Evolutionary conservation across 1,140 invertebrate species (phyloP).

Genomic region (Drosophila repletoides): DNA sequence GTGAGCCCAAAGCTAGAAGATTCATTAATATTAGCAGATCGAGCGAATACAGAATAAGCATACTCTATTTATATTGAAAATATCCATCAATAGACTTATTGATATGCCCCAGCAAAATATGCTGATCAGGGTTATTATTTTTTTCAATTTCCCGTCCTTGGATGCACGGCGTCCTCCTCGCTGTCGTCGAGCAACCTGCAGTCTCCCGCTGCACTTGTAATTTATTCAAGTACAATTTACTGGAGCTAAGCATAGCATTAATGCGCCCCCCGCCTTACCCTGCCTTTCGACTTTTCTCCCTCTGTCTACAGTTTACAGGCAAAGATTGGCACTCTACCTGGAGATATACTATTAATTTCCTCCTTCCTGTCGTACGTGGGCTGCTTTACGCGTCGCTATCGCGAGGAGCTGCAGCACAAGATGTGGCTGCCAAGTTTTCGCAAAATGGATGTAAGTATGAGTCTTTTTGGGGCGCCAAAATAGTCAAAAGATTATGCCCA

Average conservation of each 20-base stretch:
- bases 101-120: conserved; percentile 21
- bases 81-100: neutral
- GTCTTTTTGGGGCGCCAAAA: neutral
- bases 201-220: conserved; percentile 29
- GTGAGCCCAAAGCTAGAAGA: too few species aligned
- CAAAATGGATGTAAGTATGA: conserved; percentile 83
- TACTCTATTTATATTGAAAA: too few species aligned
- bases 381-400: conserved; percentile 94
- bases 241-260: conserved; percentile 18
- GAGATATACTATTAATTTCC: conserved; percentile 94
- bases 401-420: conserved; percentile 91
- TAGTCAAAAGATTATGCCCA: too few species aligned
- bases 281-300: neutral
- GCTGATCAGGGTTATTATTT: conserved; percentile 65
- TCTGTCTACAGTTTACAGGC: conserved; percentile 82
- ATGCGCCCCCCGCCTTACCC: neutral
- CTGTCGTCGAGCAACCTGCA: neutral
- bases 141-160: conserved; percentile 78
- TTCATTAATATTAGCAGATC: too few species aligned
- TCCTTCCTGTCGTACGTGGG: conserved; percentile 98
- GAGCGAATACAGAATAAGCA: too few species aligned
- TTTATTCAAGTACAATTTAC: conserved; percentile 36
- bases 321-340: conserved; percentile 90
- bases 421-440: conserved; percentile 86
- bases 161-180: conserved; percentile 53